A percentile compares a stretch with the other conserved stretches of the same genome.
Evolutionary conservation across 2,113 vertebrate genomes (phyloP).

Genomic region (Ploceus nigricollis): DNA sequence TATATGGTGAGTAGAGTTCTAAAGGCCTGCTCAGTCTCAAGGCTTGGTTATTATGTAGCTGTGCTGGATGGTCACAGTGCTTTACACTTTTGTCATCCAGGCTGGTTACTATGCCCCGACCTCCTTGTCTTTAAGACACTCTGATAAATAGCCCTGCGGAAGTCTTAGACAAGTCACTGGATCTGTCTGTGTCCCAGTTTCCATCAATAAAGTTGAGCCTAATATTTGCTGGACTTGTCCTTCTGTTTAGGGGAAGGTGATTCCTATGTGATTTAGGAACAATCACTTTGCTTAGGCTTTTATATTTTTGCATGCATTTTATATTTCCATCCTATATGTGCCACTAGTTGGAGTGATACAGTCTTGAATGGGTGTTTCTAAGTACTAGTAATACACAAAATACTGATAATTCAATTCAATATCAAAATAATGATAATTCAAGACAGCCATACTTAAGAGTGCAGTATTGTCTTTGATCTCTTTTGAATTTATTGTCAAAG

Average conservation of each 20-base stretch:
- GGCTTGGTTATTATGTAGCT: background rate
- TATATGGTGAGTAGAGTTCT: background rate
- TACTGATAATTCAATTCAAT: background rate
- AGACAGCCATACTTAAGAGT: background rate
- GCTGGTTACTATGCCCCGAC: background rate
- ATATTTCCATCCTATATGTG: background rate
- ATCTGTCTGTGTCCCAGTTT: constrained; percentile 43
- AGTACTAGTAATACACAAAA: background rate
- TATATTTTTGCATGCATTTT: too few relatives aligned
- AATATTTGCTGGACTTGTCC: background rate
- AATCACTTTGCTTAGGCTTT: background rate
- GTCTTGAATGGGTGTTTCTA: background rate
- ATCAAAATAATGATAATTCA: background rate
- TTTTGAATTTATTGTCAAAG: background rate
- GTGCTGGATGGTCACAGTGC: background rate
- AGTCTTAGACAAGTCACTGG: background rate
- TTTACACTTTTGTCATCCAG: background rate
- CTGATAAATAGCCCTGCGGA: background rate
- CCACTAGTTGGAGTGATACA: background rate
- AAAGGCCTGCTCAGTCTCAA: background rate
- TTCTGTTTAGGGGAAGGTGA: background rate
- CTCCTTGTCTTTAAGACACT: background rate
- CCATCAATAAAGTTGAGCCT: background rate
- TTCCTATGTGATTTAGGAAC: background rate
- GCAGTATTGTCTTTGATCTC: background rate